Evolutionary conservation across 2,113 vertebrate genomes (phyloP).

Genomic region (Pseudopodoces humilis): DNA sequence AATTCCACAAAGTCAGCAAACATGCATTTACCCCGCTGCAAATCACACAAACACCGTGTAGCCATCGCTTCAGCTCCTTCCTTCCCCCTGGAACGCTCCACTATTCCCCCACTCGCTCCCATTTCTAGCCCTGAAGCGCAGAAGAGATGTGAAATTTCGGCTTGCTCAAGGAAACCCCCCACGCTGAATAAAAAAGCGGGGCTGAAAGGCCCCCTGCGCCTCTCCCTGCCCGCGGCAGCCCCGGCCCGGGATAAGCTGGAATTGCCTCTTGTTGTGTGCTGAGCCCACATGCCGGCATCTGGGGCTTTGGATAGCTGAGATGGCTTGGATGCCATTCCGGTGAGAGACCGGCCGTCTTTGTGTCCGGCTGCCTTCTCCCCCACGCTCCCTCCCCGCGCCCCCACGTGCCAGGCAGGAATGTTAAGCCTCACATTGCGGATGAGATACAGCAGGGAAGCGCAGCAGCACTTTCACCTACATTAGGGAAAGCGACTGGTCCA

Average conservation of each 20-base stretch:
- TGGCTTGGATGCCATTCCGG: constrained; percentile 67
- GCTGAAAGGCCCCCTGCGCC: background rate
- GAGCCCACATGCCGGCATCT: background rate
- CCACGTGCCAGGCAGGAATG: constrained; percentile 65
- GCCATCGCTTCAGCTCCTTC: background rate
- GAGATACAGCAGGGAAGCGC: constrained; percentile 20
- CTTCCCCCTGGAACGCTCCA: background rate
- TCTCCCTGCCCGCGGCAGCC: background rate
- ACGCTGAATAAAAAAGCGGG: background rate
- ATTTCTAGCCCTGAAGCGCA: background rate
- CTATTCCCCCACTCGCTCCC: background rate
- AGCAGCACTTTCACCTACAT: constrained; percentile 16
- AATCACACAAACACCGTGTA: background rate
- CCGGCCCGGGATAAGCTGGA: background rate
- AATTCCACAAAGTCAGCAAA: background rate
- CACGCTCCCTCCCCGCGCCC: background rate
- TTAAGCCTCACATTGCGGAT: constrained; percentile 42
- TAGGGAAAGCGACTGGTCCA: background rate
- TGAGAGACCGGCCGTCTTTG: constrained; percentile 59
- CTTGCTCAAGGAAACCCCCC: background rate
- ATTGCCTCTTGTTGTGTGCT: background rate
- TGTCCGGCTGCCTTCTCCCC: constrained; percentile 22
- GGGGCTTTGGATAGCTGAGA: constrained; percentile 62
- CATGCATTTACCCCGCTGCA: background rate
- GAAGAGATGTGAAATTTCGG: background rate